These are phyloP conservation scores for Acromyrmex heyeri DNA, from an alignment of 1,140 invertebrate genomes.

Conservation along the genomic window DNA sequence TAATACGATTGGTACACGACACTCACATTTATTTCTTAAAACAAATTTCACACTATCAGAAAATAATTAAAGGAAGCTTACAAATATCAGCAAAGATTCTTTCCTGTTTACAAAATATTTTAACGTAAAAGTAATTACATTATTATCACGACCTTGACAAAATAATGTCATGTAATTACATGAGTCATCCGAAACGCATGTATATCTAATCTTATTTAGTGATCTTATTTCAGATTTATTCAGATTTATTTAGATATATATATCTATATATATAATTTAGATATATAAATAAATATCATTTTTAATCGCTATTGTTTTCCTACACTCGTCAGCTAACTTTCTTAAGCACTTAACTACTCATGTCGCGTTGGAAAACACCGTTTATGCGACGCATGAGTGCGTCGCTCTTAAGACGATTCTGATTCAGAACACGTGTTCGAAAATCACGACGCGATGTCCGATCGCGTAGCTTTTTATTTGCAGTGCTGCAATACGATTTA, in stretches of 20 bases:
- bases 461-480: not conserved
- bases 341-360: not conserved
- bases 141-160: conserved; percentile 33
- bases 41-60: too few relatives aligned
- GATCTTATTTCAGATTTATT: not conserved
- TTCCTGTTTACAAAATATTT: not conserved
- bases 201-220: too few relatives aligned
- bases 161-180: not conserved
- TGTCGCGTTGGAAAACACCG: conserved; percentile 17
- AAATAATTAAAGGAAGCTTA: too few relatives aligned
- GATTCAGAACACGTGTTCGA: conserved; percentile 21
- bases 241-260: not conserved
- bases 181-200: not conserved
- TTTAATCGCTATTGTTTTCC: not conserved
- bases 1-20: too few relatives aligned
- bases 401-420: conserved; percentile 38
- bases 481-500: conserved; percentile 24
- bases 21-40: not conserved
- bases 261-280: not conserved
- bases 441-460: conserved; percentile 43
- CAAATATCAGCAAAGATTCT: not conserved
- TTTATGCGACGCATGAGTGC: conserved; percentile 5
- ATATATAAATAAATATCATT: not conserved
- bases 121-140: not conserved
- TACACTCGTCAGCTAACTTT: conserved; percentile 2